Base-by-base conservation (phyloP, 2,888 invertebrate genomes). In the Sericinus montela region DNA sequence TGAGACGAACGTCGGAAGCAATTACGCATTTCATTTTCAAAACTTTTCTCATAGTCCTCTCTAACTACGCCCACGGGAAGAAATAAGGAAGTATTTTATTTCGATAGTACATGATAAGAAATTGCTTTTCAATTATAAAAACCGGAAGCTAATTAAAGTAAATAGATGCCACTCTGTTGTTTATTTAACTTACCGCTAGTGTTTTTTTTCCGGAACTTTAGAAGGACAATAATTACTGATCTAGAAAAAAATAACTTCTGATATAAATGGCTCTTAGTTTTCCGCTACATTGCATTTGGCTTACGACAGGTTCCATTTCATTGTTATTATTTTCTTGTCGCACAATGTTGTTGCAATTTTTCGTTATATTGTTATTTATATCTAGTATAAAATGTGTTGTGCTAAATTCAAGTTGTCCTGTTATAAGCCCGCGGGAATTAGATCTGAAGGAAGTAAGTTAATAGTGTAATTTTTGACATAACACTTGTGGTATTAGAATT, bases 371-470 rank as follows among this genome's bases (percentile, higher is more conserved):
- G 49, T 49, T 76, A 29, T 56, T 75, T 46, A 56, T 69, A 52
- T 57, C 65, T 48, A 62, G 60, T 48, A 77, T 72, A 19, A 64
- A 72, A 5, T 67, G 73, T 32, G 75, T 74, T 0, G 59, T 69
- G 23, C 73, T 72, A 54, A 82, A 86, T 66, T 60, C 63, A 15
- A 75, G 65, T 16, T 87, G 87, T 52, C 85, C 85, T 4, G 56
- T 58, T 5, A 73, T 84, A 2, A 69, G 59, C 1, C 72, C 86
- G 0, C 69, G 73, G 40, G 80, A 85, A 53, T 56, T 87, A 55
- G 83, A 87, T 65, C 79, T 84, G 70, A 86, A 84, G 58, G 83
- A 78, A 56, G 87, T 87, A 56, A 77, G 82, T 69, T n/a, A 7
- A 28, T 29, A n/a, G 29, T 32, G 32, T 32, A 5, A 19, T 19